A percentile compares a stretch with the other conserved stretches of the same genome.
phyloP scores from a whole-genome alignment of 2,797 vertebrate species.

The Octomys mimax region DNA sequence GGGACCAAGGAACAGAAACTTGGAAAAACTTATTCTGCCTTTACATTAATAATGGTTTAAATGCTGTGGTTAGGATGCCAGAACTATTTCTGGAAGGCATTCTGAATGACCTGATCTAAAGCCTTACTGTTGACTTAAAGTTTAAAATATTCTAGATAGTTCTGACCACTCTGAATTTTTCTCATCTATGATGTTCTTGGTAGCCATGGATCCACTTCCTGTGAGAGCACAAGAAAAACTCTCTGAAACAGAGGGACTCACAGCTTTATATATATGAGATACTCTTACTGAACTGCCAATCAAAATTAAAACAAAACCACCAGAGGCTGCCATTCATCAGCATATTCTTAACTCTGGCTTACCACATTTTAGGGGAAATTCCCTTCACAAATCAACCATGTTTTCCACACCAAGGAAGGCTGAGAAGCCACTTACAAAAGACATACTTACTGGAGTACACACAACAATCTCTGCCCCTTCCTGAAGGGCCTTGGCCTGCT shows the following conservation, averaged over 20 bases:
- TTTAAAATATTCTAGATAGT: constrained; percentile 34
- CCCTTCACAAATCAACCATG: constrained; percentile 14
- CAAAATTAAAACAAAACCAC: constrained; percentile 46
- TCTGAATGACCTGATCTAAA: constrained; percentile 50
- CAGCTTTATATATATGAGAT: background rate
- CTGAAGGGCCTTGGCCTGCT: constrained; percentile 98
- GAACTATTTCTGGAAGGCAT: constrained; percentile 18
- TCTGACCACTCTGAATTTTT: constrained; percentile 22
- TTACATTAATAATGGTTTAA: constrained; percentile 52
- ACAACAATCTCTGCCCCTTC: constrained; percentile 99
- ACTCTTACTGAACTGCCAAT: constrained; percentile 18
- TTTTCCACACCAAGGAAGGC: background rate
- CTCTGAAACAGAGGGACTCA: background rate
- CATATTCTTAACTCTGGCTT: background rate
- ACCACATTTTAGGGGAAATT: constrained; percentile 18
- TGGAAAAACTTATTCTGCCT: constrained; percentile 42
- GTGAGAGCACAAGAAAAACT: constrained; percentile 36
- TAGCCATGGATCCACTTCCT: background rate
- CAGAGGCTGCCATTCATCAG: background rate
- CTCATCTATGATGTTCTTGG: background rate
- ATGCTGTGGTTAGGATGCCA: background rate
- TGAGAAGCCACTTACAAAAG: constrained; percentile 37
- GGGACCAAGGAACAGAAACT: constrained; percentile 13
- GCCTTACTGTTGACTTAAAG: background rate
- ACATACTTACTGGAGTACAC: constrained; percentile 96